These are phyloP conservation scores for Lepidothrix coronata DNA, from an alignment of 2,113 vertebrate species.

Conservation along the genomic window DNA sequence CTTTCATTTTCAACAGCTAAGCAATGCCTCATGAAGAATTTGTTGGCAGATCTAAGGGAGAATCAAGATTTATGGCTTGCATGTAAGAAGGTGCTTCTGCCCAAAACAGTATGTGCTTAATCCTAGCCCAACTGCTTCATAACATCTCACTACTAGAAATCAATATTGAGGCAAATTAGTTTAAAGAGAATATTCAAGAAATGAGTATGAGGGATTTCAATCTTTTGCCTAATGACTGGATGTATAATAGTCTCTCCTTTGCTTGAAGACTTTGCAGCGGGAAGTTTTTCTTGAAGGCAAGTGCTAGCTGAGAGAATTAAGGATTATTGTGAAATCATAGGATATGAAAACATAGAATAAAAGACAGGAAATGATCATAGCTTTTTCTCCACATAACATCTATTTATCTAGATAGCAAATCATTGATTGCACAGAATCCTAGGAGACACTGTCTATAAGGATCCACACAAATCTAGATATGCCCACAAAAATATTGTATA, in stretches of 20 bases:
- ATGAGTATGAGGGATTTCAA: neutral
- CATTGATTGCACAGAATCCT: neutral
- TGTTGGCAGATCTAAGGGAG: neutral
- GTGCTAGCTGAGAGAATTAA: neutral
- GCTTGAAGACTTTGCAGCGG: neutral
- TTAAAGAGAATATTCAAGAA: neutral
- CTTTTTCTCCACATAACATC: neutral
- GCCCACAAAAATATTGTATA: neutral
- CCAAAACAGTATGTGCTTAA: neutral
- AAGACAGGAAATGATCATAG: neutral
- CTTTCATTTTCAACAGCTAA: neutral
- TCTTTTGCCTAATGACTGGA: neutral
- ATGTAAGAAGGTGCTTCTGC: neutral
- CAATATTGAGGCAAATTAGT: neutral
- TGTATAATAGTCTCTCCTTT: neutral
- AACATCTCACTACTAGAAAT: neutral
- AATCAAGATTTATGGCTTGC: neutral
- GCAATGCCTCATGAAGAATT: neutral
- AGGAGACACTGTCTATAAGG: neutral
- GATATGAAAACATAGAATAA: neutral
- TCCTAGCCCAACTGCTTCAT: neutral
- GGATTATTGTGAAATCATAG: neutral
- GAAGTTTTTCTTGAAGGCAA: neutral
- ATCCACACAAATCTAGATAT: neutral
- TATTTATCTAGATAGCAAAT: neutral